These are phyloP conservation scores for Hypanus sabinus DNA, from an alignment of 2,113 vertebrate species.

Conservation along the genomic window DNA sequence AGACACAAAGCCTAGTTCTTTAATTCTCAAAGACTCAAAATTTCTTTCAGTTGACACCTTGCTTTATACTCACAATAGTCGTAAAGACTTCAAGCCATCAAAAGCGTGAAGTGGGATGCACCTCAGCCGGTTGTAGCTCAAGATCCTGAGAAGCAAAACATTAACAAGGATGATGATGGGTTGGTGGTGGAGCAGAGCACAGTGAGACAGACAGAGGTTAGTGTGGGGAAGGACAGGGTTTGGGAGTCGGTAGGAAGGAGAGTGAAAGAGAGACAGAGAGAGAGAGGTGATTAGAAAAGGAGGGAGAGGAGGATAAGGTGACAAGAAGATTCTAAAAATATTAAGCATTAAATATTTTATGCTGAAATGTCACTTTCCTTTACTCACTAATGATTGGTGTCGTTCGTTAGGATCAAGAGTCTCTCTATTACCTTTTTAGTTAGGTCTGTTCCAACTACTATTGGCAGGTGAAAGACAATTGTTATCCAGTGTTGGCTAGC, in stretches of 20 bases:
- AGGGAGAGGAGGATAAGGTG: too few relatives aligned
- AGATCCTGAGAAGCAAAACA: slow-evolving; percentile 60
- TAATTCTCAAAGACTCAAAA: neutral
- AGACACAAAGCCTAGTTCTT: neutral
- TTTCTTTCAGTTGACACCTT: neutral
- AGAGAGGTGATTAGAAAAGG: neutral
- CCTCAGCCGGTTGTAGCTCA: slow-evolving; percentile 89
- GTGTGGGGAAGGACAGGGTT: too few relatives aligned
- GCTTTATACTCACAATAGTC: slow-evolving; percentile 78
- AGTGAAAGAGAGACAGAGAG: neutral
- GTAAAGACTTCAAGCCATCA: slow-evolving; percentile 76
- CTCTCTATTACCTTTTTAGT: neutral
- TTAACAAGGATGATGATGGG: neutral
- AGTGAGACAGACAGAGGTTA: too few relatives aligned
- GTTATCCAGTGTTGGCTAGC: neutral
- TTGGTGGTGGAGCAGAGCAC: neutral
- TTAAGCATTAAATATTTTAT: neutral
- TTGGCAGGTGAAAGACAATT: neutral
- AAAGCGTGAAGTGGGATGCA: slow-evolving; percentile 87
- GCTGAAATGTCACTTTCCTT: neutral
- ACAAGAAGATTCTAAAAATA: neutral
- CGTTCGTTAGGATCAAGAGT: neutral
- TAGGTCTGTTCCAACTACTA: too few relatives aligned
- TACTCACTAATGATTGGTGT: neutral
- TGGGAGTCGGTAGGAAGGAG: too few relatives aligned